Evolutionary conservation across 2,113 vertebrate species (phyloP).

Genomic region (Geococcyx californianus): DNA sequence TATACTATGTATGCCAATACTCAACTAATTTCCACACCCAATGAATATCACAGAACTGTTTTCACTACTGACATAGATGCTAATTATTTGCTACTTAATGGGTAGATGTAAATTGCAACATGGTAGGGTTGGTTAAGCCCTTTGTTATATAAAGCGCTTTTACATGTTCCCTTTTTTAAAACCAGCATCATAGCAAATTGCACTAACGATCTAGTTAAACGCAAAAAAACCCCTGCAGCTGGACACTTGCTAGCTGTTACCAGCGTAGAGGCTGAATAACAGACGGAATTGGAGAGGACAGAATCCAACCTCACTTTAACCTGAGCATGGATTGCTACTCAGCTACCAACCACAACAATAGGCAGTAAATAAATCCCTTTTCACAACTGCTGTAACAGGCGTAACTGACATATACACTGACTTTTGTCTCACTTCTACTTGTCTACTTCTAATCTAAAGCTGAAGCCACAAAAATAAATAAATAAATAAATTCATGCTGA

Average conservation of each 20-base stretch:
- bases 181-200: background rate
- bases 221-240: background rate
- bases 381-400: background rate
- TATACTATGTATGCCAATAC: background rate
- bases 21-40: background rate
- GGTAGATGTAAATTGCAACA: background rate
- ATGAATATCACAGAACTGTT: background rate
- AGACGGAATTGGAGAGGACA: background rate
- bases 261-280: background rate
- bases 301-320: background rate
- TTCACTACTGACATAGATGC: background rate
- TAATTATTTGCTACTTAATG: background rate
- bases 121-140: background rate
- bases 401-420: background rate
- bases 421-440: background rate
- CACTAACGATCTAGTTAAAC: background rate
- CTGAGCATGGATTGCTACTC: accelerated
- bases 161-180: background rate
- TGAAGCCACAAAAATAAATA: background rate
- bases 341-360: background rate
- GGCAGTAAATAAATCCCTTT: background rate
- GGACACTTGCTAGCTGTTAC: background rate
- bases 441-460: background rate
- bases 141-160: background rate
- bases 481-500: background rate